Percentiles rank a stretch among this genome's conserved stretches.
Conservation (phyloP, 1,140 invertebrate genomes). For the Eubasilissa regina region DNA sequence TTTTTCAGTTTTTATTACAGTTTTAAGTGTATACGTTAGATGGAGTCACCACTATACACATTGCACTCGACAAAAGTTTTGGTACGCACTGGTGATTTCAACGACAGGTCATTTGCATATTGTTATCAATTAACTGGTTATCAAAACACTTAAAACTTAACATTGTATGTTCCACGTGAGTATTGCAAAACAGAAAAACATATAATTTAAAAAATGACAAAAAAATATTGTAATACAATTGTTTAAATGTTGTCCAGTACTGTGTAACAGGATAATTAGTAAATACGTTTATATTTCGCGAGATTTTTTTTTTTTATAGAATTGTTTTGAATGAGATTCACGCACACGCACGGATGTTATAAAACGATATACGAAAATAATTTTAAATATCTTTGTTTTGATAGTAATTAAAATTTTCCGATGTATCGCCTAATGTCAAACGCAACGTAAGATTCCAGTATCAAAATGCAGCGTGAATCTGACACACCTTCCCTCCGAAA, state of each 20-base stretch:
- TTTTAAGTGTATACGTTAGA: background rate
- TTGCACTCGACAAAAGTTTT: background rate
- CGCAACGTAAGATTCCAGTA: slow-evolving; percentile 1
- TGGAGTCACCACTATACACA: background rate
- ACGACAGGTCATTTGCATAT: slow-evolving; percentile 50
- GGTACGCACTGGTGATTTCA: slow-evolving; percentile 36
- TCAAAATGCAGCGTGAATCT: background rate
- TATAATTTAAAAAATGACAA: background rate
- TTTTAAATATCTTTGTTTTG: background rate
- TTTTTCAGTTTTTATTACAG: background rate
- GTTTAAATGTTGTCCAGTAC: background rate
- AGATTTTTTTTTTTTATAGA: too few relatives aligned
- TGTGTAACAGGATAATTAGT: too few relatives aligned
- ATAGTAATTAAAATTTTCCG: background rate
- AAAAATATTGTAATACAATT: background rate
- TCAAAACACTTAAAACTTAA: background rate
- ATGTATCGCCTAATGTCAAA: slow-evolving; percentile 12
- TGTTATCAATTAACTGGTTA: background rate
- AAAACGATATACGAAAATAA: background rate
- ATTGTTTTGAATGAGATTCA: too few relatives aligned
- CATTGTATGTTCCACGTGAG: background rate
- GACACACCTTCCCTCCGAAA: slow-evolving; percentile 33
- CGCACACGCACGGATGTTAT: slow-evolving; percentile 7
- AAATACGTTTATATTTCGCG: background rate
- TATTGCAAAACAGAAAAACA: background rate